A percentile compares a stretch with the other conserved stretches of the same genome.
Conservation (phyloP, 2,113 vertebrate species). For the Sprattus sprattus region DNA sequence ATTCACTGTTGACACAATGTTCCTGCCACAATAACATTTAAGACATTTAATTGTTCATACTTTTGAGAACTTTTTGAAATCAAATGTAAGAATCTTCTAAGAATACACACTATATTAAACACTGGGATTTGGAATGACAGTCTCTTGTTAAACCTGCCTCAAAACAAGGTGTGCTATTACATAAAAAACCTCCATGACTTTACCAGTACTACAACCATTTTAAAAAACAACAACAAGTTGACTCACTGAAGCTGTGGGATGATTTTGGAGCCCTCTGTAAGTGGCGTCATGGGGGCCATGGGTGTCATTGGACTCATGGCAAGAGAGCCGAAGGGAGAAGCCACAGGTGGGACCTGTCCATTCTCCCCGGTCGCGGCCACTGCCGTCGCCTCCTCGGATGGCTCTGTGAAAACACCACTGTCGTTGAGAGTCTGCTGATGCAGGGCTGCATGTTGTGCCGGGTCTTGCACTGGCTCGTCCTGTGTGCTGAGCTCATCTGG, state of each 20-base stretch:
- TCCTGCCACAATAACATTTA: slow-evolving; percentile 69
- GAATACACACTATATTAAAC: not conserved
- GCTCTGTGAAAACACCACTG: slow-evolving; percentile 46
- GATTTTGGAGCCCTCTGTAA: slow-evolving; percentile 86
- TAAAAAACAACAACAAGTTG: not conserved
- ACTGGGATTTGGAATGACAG: not conserved
- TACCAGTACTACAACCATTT: not conserved
- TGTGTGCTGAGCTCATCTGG: slow-evolving; percentile 81
- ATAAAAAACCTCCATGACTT: not conserved
- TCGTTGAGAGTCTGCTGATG: slow-evolving; percentile 47
- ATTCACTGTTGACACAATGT: slow-evolving; percentile 95
- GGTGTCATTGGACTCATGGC: slow-evolving; percentile 83
- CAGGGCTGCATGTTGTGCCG: not conserved
- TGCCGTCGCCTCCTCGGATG: slow-evolving; percentile 35
- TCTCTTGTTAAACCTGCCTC: not conserved
- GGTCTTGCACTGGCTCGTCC: slow-evolving; percentile 51
- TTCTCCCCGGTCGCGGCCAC: slow-evolving; percentile 25
- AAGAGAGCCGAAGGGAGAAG: slow-evolving; percentile 49
- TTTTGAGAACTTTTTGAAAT: no score
- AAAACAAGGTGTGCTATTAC: not conserved
- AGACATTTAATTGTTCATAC: not conserved
- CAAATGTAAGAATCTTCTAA: no score
- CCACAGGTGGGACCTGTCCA: slow-evolving; percentile 43
- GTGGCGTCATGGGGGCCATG: slow-evolving; percentile 79
- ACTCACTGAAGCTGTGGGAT: slow-evolving; percentile 90